These are phyloP conservation scores for Lepidurus couesii DNA, from an alignment of 1,140 invertebrate genomes.

Conservation along the genomic window DNA sequence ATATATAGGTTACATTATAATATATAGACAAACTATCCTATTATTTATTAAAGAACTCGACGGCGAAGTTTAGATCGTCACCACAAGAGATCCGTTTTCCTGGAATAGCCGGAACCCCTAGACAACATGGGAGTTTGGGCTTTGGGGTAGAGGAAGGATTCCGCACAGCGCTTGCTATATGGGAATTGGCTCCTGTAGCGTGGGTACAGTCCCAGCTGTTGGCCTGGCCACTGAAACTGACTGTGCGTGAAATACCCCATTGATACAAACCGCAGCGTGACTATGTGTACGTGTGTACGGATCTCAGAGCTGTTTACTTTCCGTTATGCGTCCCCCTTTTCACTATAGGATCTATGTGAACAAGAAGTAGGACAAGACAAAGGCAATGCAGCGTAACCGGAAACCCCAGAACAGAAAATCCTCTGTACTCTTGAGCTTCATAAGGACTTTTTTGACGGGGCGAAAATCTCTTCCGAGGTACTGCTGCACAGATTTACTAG, in stretches of 20 bases:
- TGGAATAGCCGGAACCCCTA: too few species aligned
- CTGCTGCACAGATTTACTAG: too few species aligned
- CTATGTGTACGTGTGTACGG: neutral
- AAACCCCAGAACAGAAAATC: too few species aligned
- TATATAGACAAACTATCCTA: too few species aligned
- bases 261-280: constrained; percentile 18
- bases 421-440: too few species aligned
- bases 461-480: too few species aligned
- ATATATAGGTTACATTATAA: too few species aligned
- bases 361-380: neutral
- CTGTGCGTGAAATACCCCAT: constrained; percentile 11
- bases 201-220: constrained; percentile 5
- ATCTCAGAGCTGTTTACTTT: neutral
- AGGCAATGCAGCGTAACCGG: neutral
- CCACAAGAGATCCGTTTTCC: too few species aligned
- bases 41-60: too few species aligned
- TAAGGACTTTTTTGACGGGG: too few species aligned
- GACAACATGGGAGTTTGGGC: neutral
- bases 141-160: neutral
- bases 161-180: neutral
- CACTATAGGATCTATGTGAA: neutral
- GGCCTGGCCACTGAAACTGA: neutral
- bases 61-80: too few species aligned
- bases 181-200: constrained; percentile 12
- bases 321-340: neutral